phyloP scores from a whole-genome alignment of 37 sponge, comb jelly and placozoan species.

The Trichoplax adhaerens region DNA sequence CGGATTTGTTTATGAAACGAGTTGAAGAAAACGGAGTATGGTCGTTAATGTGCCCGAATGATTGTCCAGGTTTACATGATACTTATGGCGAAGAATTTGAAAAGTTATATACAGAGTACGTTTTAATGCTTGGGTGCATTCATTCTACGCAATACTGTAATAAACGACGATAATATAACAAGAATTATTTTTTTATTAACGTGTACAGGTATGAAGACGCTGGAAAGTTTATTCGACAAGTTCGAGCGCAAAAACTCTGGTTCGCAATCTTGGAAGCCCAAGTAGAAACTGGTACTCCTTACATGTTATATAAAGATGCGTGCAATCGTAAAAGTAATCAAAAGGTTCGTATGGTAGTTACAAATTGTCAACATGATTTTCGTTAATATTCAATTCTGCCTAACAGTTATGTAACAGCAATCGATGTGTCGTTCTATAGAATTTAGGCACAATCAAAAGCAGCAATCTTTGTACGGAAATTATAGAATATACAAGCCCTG shows the following conservation, averaged over 20 bases:
- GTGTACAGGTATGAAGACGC: slow-evolving; percentile 60
- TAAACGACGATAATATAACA: background rate
- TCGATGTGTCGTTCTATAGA: slow-evolving; percentile 18
- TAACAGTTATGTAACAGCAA: background rate
- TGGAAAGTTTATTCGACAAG: slow-evolving; percentile 37
- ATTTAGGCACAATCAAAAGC: slow-evolving; percentile 93
- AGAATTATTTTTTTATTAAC: background rate
- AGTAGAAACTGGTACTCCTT: slow-evolving; percentile 91
- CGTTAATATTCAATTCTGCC: no score
- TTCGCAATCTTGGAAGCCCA: slow-evolving; percentile 94
- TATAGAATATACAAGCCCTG: slow-evolving; percentile 86
- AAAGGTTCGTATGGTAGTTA: slow-evolving; percentile 20
- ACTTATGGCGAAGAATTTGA: slow-evolving; percentile 93
- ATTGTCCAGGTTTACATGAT: slow-evolving; percentile 84
- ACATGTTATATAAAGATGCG: slow-evolving; percentile 96
- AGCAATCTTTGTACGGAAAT: slow-evolving; percentile 99
- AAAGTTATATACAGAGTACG: slow-evolving; percentile 53
- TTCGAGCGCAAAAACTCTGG: slow-evolving; percentile 97
- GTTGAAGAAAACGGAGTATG: slow-evolving; percentile 68
- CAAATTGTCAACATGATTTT: no score
- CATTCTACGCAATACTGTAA: background rate
- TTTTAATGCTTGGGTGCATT: background rate
- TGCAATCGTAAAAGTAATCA: slow-evolving; percentile 98
- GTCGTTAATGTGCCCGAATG: slow-evolving; percentile 96
- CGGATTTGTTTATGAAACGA: slow-evolving; percentile 94